Evolutionary conservation across 2,113 vertebrate genomes (phyloP).

Genomic region (Dipodomys spectabilis): DNA sequence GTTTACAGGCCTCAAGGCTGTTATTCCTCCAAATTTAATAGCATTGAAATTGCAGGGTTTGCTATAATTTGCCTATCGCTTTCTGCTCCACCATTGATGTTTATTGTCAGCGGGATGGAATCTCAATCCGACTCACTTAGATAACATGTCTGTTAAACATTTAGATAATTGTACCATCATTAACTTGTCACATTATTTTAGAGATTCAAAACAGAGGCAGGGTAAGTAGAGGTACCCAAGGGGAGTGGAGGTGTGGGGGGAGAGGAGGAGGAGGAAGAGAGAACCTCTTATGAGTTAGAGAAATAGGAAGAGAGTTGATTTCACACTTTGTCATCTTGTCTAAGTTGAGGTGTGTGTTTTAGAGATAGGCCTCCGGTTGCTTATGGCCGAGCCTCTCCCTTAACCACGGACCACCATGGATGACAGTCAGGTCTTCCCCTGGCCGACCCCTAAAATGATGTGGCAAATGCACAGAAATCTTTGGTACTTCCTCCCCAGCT

Average conservation of each 20-base stretch:
- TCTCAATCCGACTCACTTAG: slow-evolving; percentile 95
- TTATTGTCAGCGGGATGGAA: slow-evolving; percentile 93
- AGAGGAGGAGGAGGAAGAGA: neutral
- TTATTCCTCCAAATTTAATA: slow-evolving; percentile 92
- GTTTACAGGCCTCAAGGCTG: slow-evolving; percentile 90
- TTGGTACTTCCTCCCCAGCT: neutral
- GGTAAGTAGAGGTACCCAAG: slow-evolving; percentile 83
- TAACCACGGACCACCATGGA: too few species aligned
- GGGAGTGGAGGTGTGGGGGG: neutral
- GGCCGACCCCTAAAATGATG: neutral
- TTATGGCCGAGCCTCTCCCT: too few species aligned
- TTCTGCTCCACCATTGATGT: slow-evolving; percentile 89
- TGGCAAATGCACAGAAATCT: neutral
- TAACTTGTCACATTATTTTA: slow-evolving; percentile 99
- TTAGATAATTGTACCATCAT: slow-evolving; percentile 99
- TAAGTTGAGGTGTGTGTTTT: neutral
- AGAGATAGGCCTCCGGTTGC: accelerated
- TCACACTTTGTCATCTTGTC: accelerated
- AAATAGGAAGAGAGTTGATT: neutral
- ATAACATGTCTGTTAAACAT: slow-evolving; percentile 97
- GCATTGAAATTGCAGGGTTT: slow-evolving; percentile 92
- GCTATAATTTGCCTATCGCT: slow-evolving; percentile 89
- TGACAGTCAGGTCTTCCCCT: neutral
- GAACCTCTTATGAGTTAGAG: slow-evolving; percentile 2
- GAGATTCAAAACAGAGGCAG: slow-evolving; percentile 90